Evolutionary conservation across 2,113 vertebrate species (phyloP).

Genomic region (Lophius piscatorius): DNA sequence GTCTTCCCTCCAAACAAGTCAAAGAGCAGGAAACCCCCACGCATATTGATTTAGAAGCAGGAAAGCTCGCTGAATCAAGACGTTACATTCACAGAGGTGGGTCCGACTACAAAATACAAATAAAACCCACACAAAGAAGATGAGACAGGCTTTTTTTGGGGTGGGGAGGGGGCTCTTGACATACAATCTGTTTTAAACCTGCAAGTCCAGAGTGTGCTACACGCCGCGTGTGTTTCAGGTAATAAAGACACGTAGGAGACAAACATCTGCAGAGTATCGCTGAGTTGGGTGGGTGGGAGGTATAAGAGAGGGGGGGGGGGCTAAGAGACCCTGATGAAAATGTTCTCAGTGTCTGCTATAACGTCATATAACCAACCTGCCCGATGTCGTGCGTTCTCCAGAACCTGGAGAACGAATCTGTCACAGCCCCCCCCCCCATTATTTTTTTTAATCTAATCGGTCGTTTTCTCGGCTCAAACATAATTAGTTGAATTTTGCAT

Average conservation of each 20-base stretch:
- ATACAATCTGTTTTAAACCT: constrained; percentile 60
- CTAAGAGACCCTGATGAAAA: constrained; percentile 46
- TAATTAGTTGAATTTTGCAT: constrained; percentile 23
- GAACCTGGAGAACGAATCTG: constrained; percentile 36
- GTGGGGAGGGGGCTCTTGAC: constrained; percentile 22
- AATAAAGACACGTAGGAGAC: constrained; percentile 12
- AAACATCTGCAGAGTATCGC: background rate
- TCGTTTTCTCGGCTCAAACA: constrained; percentile 2
- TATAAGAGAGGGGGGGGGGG: constrained; percentile 2
- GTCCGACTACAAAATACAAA: constrained; percentile 25
- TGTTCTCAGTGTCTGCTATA: constrained; percentile 21
- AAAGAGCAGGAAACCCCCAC: constrained; percentile 43
- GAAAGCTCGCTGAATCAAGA: constrained; percentile 65
- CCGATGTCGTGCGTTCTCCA: constrained; percentile 33
- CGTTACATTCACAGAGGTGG: constrained; percentile 68
- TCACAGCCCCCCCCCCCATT: constrained; percentile 16
- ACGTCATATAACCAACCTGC: constrained; percentile 35
- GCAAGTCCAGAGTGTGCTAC: constrained; percentile 49
- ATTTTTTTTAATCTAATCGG: background rate
- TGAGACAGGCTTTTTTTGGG: constrained; percentile 2
- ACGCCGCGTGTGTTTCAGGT: constrained; percentile 17
- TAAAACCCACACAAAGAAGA: constrained; percentile 34
- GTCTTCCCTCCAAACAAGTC: constrained; percentile 28
- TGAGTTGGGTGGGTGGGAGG: constrained; percentile 1
- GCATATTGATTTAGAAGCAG: constrained; percentile 57